Base-by-base conservation (phyloP, 2,888 invertebrate species). In the Coremacera marginata region DNA sequence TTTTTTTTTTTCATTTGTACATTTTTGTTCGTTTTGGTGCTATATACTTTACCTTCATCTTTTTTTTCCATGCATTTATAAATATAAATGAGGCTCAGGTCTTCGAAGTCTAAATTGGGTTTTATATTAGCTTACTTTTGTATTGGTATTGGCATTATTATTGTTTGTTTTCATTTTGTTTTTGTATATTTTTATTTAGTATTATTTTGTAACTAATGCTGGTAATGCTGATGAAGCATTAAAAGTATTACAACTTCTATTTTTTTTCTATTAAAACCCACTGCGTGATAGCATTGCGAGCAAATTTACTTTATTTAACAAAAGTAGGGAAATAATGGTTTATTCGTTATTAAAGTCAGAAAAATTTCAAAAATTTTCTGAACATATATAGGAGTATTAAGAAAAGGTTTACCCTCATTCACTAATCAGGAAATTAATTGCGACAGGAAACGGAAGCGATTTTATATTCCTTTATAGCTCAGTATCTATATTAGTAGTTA, bases 1-100 rank as follows among this genome's bases (percentile, higher is more conserved):
- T n/a, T 27, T 34, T 8, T 63, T 63, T 27, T 8, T 34, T 63
- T 27, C 34, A 31, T 16, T 19, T n/a, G 16, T 44, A 34, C 37
- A 5, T 2, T 16, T 37, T 67, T 19, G 4, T 22, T 37, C 19
- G 5, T n/a, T 9, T 22, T 27, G 5, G n/a, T 8, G 16, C 34
- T 37, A 14, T 19, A 44, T 44, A 37, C 51, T 63, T 16, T 44
- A 44, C 44, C 9, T 49, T 63, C 49, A 37, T 44, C 73, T 27
- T 51, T 34, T 34, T n/a, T 62, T 49, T 19, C 78, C 78, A 78
- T 78, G 87, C 85, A 87, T 89, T 88, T 88, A 88, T 89, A 89
- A 88, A 88, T 88, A 89, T 89, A 88, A 88, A 89, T 89, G 87
- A 88, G 85, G 19, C 65, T 44, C 31, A 25, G 60, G 49, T 62